A percentile compares a stretch with the other conserved stretches of the same genome.
phyloP scores from a whole-genome alignment of 2,888 invertebrate species.

The Reticulitermes lucifugus region DNA sequence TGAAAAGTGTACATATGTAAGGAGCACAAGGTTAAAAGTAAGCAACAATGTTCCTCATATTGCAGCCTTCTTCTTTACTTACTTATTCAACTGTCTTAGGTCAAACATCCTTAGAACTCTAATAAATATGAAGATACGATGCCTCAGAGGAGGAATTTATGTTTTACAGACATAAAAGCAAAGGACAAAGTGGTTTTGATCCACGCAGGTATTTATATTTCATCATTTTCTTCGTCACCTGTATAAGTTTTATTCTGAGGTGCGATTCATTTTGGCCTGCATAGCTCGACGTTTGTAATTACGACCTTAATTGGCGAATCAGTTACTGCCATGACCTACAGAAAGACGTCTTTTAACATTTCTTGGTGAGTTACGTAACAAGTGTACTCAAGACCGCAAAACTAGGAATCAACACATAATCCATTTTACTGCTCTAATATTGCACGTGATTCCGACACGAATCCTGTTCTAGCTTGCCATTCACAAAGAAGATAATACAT shows the following conservation, averaged over 20 bases:
- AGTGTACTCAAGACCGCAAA: not conserved
- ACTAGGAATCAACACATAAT: not conserved
- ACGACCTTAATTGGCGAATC: not conserved
- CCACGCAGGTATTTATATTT: too few species aligned
- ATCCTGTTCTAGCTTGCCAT: not conserved
- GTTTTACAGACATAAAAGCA: too few species aligned
- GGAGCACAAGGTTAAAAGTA: too few species aligned
- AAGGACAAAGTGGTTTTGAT: too few species aligned
- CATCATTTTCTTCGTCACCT: too few species aligned
- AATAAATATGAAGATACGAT: too few species aligned
- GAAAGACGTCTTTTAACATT: not conserved
- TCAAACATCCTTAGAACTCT: not conserved
- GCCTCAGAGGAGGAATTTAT: too few species aligned
- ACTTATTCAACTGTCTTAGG: not conserved
- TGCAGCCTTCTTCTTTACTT: not conserved
- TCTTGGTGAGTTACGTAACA: conserved; percentile 2
- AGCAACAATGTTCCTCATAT: too few species aligned
- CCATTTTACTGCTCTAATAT: not conserved
- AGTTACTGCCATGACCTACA: not conserved
- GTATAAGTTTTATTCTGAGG: too few species aligned
- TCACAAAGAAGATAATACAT: not conserved
- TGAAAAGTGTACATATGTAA: too few species aligned
- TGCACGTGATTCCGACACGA: not conserved
- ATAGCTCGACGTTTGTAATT: not conserved
- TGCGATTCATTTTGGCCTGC: too few species aligned